Conservation (phyloP, 2,113 vertebrate species). For the Chrysochloris asiatica region DNA sequence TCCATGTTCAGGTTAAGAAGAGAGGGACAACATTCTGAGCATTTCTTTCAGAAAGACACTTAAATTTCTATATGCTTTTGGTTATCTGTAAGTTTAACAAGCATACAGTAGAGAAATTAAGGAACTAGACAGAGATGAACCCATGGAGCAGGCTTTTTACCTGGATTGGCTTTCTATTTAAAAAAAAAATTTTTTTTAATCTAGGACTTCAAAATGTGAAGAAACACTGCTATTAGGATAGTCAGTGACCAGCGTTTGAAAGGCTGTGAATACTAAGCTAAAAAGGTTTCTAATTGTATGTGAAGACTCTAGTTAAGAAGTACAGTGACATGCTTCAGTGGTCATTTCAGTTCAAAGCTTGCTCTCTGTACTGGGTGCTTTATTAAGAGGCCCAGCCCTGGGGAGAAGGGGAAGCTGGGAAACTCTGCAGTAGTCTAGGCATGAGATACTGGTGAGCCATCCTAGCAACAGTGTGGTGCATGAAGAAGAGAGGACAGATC, state of each 20-base stretch:
- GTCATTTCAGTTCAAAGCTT: conserved; percentile 19
- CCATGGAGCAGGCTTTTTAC: not conserved
- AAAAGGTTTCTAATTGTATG: not conserved
- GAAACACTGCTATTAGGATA: not conserved
- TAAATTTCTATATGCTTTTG: not conserved
- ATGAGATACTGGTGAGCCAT: not conserved
- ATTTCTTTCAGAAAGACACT: not conserved
- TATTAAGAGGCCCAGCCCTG: not conserved
- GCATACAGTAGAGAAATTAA: not conserved
- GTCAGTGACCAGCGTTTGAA: not conserved
- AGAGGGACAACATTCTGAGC: not conserved
- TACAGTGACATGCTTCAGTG: not conserved
- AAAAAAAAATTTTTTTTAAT: not conserved
- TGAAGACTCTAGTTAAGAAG: conserved; percentile 27
- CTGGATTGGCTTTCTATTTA: not conserved
- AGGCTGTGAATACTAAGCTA: not conserved
- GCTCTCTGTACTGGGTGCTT: not conserved
- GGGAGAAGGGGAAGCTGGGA: not conserved
- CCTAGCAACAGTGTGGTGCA: too few species aligned
- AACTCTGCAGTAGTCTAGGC: not conserved
- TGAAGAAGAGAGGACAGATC: not conserved
- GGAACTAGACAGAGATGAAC: not conserved
- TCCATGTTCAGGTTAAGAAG: not conserved
- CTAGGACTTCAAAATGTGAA: not conserved
- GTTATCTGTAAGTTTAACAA: not conserved